Conservation (phyloP, 2,888 invertebrate species). For the Meiosimyza platycephala region DNA sequence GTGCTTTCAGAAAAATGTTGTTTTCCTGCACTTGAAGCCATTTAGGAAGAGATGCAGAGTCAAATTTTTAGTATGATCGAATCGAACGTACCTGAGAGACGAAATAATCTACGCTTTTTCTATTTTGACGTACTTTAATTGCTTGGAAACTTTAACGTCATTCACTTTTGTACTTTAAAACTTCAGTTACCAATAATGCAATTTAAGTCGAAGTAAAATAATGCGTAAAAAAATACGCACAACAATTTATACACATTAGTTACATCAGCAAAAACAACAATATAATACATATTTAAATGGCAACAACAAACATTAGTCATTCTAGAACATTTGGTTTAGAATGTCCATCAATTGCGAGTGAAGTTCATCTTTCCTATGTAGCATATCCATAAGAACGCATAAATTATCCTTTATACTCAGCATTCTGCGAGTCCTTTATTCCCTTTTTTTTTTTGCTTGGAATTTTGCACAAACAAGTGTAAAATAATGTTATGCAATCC, state of each 20-base stretch:
- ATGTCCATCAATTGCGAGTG: conserved; percentile 39
- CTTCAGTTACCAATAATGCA: conserved; percentile 34
- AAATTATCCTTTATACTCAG: conserved; percentile 42
- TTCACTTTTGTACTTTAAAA: conserved; percentile 7
- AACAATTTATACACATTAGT: conserved; percentile 42
- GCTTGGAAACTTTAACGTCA: too few species aligned
- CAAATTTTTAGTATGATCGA: too few species aligned
- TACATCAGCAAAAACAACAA: conserved; percentile 1
- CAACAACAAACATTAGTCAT: conserved; percentile 43
- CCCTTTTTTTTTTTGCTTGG: not conserved
- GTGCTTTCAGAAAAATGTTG: too few species aligned
- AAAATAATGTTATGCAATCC: conserved; percentile 47
- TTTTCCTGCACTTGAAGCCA: too few species aligned
- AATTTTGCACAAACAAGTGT: conserved; percentile 43
- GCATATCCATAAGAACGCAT: conserved; percentile 38
- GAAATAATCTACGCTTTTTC: too few species aligned
- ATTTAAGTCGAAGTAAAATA: conserved; percentile 29
- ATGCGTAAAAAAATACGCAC: not conserved
- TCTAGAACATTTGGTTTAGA: conserved; percentile 25
- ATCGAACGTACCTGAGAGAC: too few species aligned
- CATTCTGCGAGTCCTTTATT: not conserved
- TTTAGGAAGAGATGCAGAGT: too few species aligned
- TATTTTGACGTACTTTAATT: too few species aligned
- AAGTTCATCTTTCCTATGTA: conserved; percentile 21
- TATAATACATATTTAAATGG: not conserved